Conservation (phyloP, 92 coral and sea anemone genomes). For the Paramuricea clavata region DNA sequence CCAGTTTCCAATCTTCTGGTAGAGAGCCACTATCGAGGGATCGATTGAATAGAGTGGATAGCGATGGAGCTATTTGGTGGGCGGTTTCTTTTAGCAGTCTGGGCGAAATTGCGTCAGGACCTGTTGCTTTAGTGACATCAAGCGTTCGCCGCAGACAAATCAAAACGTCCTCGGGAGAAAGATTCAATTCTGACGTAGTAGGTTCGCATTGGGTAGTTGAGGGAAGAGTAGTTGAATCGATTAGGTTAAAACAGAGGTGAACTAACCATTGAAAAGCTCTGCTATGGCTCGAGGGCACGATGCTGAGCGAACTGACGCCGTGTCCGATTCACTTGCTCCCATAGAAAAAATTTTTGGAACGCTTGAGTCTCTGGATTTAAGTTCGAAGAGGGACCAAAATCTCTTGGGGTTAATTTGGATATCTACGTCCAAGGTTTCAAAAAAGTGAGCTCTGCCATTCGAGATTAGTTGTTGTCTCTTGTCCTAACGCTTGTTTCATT, state of each 20-base stretch:
- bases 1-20: background rate
- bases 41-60: background rate
- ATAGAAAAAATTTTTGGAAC: no score
- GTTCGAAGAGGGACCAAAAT: no score
- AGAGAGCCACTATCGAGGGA: no score
- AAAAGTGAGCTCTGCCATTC: conserved; percentile 13
- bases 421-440: conserved; percentile 31
- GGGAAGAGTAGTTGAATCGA: no score
- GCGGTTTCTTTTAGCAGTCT: no score
- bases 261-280: background rate
- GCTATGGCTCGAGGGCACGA: background rate
- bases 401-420: conserved; percentile 24
- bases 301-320: background rate
- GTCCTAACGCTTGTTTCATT: no score
- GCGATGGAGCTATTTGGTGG: background rate
- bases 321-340: conserved; percentile 15
- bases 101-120: no score
- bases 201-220: no score
- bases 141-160: no score
- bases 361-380: conserved; percentile 14
- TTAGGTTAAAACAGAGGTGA: background rate
- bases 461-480: conserved; percentile 9
- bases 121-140: no score
- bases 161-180: no score
- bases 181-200: no score